Conservation (phyloP, 2,888 invertebrate genomes). For the Hedya salicella region DNA sequence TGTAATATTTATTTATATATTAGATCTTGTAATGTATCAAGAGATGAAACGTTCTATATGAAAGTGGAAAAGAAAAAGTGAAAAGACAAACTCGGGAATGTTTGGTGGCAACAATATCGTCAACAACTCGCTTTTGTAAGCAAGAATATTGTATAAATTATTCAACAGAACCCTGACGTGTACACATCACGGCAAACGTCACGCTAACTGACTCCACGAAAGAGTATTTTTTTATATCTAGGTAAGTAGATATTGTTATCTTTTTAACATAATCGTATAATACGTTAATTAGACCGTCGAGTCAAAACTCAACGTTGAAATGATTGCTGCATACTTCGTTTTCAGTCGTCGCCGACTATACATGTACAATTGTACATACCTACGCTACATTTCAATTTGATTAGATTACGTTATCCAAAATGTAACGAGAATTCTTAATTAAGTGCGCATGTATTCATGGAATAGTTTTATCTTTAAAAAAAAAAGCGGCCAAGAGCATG, state of each 20-base stretch:
- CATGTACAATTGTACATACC: too few relatives aligned
- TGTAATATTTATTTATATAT: too few relatives aligned
- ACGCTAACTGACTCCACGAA: conserved; percentile 18
- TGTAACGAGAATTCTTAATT: conserved; percentile 1
- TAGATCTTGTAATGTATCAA: too few relatives aligned
- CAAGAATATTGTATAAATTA: conserved; percentile 14
- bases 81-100: neutral
- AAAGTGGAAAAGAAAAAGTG: too few relatives aligned
- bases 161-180: conserved; percentile 32
- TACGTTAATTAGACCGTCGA: neutral
- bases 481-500: too few relatives aligned
- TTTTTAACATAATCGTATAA: conserved; percentile 23
- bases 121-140: neutral
- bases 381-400: conserved; percentile 4
- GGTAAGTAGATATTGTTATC: conserved; percentile 18
- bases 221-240: conserved; percentile 11
- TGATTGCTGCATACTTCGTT: neutral
- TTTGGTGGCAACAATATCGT: neutral
- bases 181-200: conserved; percentile 13
- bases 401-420: conserved; percentile 6
- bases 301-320: conserved; percentile 2
- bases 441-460: neutral
- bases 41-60: too few relatives aligned
- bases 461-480: neutral
- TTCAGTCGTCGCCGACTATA: neutral